Evolutionary conservation across 2,888 invertebrate genomes (phyloP).

Genomic region (Pyrocoelia pectoralis): DNA sequence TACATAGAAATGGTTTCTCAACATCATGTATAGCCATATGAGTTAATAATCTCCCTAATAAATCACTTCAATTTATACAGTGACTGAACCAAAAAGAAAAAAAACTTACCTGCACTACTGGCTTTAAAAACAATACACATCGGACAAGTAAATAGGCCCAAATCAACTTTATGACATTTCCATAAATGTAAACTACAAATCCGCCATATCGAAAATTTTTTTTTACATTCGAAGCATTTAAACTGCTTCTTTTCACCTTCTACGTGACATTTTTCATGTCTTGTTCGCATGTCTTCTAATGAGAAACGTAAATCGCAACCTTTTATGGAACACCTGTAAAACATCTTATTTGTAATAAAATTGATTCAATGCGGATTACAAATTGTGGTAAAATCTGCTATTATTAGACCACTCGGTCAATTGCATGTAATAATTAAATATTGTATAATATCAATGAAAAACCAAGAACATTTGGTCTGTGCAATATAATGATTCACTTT

Average conservation of each 20-base stretch:
- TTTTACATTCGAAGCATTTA: slow-evolving; percentile 64
- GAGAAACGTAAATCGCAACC: slow-evolving; percentile 67
- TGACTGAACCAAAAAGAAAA: too few relatives aligned
- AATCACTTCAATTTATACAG: background rate
- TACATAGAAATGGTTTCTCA: slow-evolving; percentile 62
- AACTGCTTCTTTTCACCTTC: slow-evolving; percentile 57
- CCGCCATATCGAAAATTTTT: slow-evolving; percentile 69
- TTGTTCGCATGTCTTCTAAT: slow-evolving; percentile 55
- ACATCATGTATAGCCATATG: slow-evolving; percentile 71
- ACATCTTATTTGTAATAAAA: background rate
- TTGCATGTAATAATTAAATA: too few relatives aligned
- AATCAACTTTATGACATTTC: slow-evolving; percentile 69
- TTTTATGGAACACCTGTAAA: slow-evolving; percentile 62
- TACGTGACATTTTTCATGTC: slow-evolving; percentile 65
- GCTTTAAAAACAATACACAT: slow-evolving; percentile 66
- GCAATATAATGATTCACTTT: too few relatives aligned
- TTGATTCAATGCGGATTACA: background rate
- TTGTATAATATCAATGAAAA: too few relatives aligned
- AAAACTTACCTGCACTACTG: slow-evolving; percentile 61
- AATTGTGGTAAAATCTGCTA: too few relatives aligned
- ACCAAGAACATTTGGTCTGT: too few relatives aligned
- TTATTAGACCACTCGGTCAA: too few relatives aligned
- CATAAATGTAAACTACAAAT: slow-evolving; percentile 74
- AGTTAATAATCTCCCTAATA: slow-evolving; percentile 58
- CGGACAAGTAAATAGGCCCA: slow-evolving; percentile 67